phyloP scores from a whole-genome alignment of 2,888 invertebrate genomes.

The Griposia aprilina region DNA sequence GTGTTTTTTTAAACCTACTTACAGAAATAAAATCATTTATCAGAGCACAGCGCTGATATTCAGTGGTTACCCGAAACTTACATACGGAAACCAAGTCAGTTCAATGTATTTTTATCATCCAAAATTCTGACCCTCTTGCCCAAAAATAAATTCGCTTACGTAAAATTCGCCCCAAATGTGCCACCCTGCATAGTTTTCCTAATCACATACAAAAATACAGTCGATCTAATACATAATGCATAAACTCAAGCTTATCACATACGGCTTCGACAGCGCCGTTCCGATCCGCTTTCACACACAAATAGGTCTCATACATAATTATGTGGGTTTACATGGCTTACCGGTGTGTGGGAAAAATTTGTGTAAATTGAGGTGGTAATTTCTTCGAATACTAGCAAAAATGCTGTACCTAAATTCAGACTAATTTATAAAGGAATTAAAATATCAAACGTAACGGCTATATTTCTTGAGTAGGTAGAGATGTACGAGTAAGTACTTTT shows the following conservation, averaged over 20 bases:
- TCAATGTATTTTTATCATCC: background rate
- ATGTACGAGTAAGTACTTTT: too few relatives aligned
- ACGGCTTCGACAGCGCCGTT: slow-evolving; percentile 42
- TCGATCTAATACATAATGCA: slow-evolving; percentile 64
- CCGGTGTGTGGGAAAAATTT: slow-evolving; percentile 26
- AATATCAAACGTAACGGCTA: background rate
- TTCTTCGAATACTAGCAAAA: background rate
- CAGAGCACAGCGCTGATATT: too few relatives aligned
- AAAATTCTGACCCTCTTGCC: background rate
- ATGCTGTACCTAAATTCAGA: background rate
- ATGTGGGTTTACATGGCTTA: slow-evolving; percentile 21
- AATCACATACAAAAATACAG: slow-evolving; percentile 54
- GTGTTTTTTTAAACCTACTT: too few relatives aligned
- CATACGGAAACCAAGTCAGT: too few relatives aligned
- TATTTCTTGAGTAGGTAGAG: background rate
- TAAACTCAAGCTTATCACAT: slow-evolving; percentile 61
- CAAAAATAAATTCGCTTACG: slow-evolving; percentile 10
- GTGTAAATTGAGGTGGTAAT: background rate
- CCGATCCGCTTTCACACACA: slow-evolving; percentile 48
- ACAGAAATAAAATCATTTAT: too few relatives aligned
- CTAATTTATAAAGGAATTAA: too few relatives aligned
- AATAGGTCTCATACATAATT: slow-evolving; percentile 59
- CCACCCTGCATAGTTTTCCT: slow-evolving; percentile 4
- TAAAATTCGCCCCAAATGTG: slow-evolving; percentile 11
- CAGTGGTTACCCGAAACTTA: too few relatives aligned